Evolutionary conservation across 2,113 vertebrate species (phyloP), one percentile per base, ranked within the genome.

Genomic region (Cyanoderma ruficeps): DNA sequence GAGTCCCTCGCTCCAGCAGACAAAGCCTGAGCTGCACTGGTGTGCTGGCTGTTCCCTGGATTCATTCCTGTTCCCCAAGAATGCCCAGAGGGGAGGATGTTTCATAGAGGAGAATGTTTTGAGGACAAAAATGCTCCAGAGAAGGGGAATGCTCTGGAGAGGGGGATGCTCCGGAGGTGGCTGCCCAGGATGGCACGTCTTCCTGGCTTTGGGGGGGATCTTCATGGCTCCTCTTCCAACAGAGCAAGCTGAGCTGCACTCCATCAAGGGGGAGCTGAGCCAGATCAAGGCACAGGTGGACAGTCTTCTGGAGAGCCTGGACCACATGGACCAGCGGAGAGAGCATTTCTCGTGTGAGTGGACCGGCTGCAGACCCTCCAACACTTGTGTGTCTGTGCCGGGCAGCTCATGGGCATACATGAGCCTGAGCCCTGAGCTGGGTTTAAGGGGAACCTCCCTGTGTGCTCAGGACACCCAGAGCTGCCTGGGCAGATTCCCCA

Each of bases 241-340:
- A 99, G 98, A 98, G 92, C 95, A 93, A 53, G 98, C 98, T 5
- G 98, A 98, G 96, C 97, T 99, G 95, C 98, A 98, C 96, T 98
- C 98, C 94, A 98, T 99, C 98, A 98, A 98, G 94, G 98, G 97
- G 31, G 98, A 98, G 98, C 98, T 99, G 97, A 98, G 98, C 77
- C 98, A 98, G 97, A 99, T 99, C 97, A 99, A 99, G 98, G 98
- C 97, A 21, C 98, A 98, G 96, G 98, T 99, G 97, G 98, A 99
- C 97, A 98, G 95, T 69, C 98, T 99, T 61, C 96, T 99, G 97
- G 98, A 98, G 96, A 98, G 97, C 87, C 98, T 99, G 97, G 98
- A 99, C 83, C 97, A 47, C 97, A 98, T 98, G 98, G 98, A 98
- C 95, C 97, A 97, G 95, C 97, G 97, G 90, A 89, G 97, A 93